Conservation (phyloP, 2,888 invertebrate genomes). For the Dexiosoma caninum region DNA sequence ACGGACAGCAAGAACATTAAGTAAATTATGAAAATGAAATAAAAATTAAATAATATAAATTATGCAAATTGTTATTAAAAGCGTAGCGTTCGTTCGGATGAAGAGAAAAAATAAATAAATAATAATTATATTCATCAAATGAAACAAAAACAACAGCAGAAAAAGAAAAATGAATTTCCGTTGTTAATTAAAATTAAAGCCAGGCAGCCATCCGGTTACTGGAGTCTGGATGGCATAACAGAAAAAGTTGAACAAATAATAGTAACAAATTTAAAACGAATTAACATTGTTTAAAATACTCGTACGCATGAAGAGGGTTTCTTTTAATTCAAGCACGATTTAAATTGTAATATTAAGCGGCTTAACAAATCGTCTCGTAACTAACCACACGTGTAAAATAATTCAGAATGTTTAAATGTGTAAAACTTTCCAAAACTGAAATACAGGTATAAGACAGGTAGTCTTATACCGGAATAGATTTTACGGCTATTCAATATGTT, state of each 20-base stretch:
- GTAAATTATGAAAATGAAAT: conserved; percentile 57
- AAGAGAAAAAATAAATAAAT: neutral
- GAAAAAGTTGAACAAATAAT: conserved; percentile 28
- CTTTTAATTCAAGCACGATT: no score
- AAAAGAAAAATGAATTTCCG: conserved; percentile 45
- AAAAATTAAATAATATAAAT: conserved; percentile 58
- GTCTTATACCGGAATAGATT: no score
- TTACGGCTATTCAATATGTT: no score
- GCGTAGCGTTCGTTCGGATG: conserved; percentile 35
- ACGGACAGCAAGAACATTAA: conserved; percentile 39
- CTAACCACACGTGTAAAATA: no score
- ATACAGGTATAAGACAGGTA: no score
- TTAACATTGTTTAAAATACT: neutral
- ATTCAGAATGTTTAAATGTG: no score
- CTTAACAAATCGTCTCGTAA: no score
- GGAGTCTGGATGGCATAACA: neutral
- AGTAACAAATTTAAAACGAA: conserved; percentile 11
- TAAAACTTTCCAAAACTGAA: no score
- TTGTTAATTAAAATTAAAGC: conserved; percentile 45
- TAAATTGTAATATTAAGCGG: no score
- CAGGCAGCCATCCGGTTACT: conserved; percentile 5
- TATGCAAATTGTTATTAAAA: conserved; percentile 56
- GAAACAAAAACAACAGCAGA: conserved; percentile 8
- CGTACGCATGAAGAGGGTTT: neutral
- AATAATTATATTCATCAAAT: conserved; percentile 22